Percentiles rank a stretch among this genome's conserved stretches.
phyloP scores from a whole-genome alignment of 2,113 vertebrate species.

The Corydoras sp. region DNA sequence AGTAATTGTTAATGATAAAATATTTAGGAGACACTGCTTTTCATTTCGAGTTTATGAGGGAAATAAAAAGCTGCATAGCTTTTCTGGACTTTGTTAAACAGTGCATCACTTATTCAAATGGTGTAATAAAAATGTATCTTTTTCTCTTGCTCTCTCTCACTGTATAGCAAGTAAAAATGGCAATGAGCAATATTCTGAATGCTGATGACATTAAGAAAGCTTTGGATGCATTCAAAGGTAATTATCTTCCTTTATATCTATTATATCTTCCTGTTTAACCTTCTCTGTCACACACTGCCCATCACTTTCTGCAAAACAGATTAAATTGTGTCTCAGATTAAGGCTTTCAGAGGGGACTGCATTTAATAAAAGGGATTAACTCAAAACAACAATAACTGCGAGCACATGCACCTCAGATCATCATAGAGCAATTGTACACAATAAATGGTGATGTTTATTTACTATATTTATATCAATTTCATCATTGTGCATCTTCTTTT shows the following conservation, averaged over 20 bases:
- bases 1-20: no score
- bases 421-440: no score
- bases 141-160: constrained; percentile 2
- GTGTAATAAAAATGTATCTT: no score
- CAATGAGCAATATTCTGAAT: constrained; percentile 72
- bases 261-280: background rate
- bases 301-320: background rate
- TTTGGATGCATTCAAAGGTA: constrained; percentile 72
- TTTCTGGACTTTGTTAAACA: no score
- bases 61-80: no score
- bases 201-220: constrained; percentile 75
- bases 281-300: background rate
- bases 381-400: background rate
- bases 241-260: constrained; percentile 3
- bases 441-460: no score
- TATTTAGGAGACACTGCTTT: no score
- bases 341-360: background rate
- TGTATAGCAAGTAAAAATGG: constrained; percentile 56
- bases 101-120: no score
- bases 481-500: no score
- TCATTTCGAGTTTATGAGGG: no score
- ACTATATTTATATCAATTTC: no score
- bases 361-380: background rate
- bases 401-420: no score
- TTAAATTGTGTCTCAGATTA: background rate